Base-by-base conservation (phyloP, 2,113 vertebrate genomes). In the Limnothrissa miodon region DNA sequence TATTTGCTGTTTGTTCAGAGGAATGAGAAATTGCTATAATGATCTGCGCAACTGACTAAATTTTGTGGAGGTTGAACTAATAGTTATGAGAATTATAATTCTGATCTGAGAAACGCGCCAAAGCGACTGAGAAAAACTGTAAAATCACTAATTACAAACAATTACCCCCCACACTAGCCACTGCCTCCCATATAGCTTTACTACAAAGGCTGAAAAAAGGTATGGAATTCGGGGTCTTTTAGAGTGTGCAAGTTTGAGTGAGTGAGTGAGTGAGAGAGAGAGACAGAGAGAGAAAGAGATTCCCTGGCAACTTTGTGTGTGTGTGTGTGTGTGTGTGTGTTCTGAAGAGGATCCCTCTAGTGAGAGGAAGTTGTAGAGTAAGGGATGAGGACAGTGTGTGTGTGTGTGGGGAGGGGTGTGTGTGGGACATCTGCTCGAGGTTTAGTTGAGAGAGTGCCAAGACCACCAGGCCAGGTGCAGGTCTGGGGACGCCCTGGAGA, bases 61-160 rank as follows among this genome's bases (percentile, higher is more conserved):
- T n/a, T n/a, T n/a, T n/a, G n/a, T n/a, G n/a, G n/a, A n/a, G n/a
- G n/a, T n/a, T n/a, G n/a, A n/a, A n/a, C n/a, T n/a, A n/a, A n/a
- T n/a, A n/a, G n/a, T n/a, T n/a, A n/a, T n/a, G n/a, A n/a, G n/a
- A n/a, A n/a, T n/a, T n/a, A n/a, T n/a, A n/a, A n/a, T n/a, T n/a
- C n/a, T n/a, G n/a, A n/a, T n/a, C n/a, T n/a, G n/a, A n/a, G n/a
- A n/a, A n/a, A n/a, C n/a, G n/a, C n/a, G n/a, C n/a, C n/a, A n/a
- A n/a, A n/a, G n/a, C n/a, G n/a, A n/a, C n/a, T n/a, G n/a, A n/a
- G 6, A 42, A 42, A 42, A 42, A 42, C 42, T 42, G n/a, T n/a
- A 96, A 96, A 96, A 96, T 96, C 94, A 95, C 95, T 96, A 96
- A 97, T 96, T 94, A 93, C 92, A 91, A 94, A 92, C 96, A 96